Base-by-base conservation (phyloP, 1,140 invertebrate species). In the Chironomus striatipennis region DNA sequence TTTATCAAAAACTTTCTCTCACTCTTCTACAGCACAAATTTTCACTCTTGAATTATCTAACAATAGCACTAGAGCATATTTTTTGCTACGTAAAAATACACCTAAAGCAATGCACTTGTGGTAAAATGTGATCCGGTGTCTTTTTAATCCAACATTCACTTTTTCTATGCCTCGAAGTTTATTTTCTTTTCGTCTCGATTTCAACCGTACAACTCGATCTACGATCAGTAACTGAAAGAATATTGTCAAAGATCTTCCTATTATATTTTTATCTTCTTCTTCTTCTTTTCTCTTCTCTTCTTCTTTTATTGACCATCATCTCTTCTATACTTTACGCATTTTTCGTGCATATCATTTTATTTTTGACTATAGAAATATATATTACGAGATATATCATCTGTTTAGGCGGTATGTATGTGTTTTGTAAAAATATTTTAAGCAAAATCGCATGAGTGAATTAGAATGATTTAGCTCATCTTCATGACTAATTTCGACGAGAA, bases 181-280 rank as follows among this genome's bases (percentile, higher is more conserved):
- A 12, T 57, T 57, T 12, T 57, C 12, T 57, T 57, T 15, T 57
- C n/a, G 5, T 1, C 12, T 57, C n/a, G 47, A 9, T 57, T n/a
- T n/a, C 12, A 57, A 57, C 4, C 12, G 47, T n/a, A 57, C 47
- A 57, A 15, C 47, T 57, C 47, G 47, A 57, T 57, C 47, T 12
- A 4, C 47, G 47, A 57, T 57, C 47, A 57, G 47, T 10, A 57
- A 57, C 47, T 57, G 47, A 57, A 57, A 15, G 47, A 57, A 15
- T 57, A n/a, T n/a, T 57, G 47, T 57, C 47, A 57, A 57, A 57
- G 47, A 57, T 57, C 47, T 57, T 57, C 24, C 47, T 57, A 57
- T 57, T 57, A n/a, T 57, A 57, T 57, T 57, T 34, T 57, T 10
- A 57, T 12, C 12, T n/a, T 57, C 47, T 57, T 57, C 47, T 57